These are phyloP conservation scores for Stegana nigrithorax DNA, from an alignment of 2,888 invertebrate species.

Conservation along the genomic window DNA sequence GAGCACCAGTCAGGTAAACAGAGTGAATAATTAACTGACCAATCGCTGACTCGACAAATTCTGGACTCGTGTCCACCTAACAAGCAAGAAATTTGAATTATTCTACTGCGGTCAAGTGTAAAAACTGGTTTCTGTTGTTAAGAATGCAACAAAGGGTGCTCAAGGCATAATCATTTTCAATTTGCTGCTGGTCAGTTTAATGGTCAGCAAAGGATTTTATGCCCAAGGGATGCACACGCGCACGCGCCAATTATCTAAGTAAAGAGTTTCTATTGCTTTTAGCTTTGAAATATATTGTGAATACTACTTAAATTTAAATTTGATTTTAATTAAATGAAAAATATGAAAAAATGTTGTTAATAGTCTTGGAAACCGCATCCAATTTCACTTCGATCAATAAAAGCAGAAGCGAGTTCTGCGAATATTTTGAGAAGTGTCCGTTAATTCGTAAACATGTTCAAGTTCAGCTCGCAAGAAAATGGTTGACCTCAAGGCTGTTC, in stretches of 20 bases:
- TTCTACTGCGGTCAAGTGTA: conserved; percentile 30
- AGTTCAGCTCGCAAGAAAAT: conserved; percentile 44
- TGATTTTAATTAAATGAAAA: not conserved
- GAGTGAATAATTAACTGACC: too few species aligned
- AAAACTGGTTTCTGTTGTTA: not conserved
- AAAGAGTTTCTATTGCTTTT: not conserved
- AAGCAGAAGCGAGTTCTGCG: not conserved
- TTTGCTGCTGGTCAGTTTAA: conserved; percentile 19
- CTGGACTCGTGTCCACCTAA: not conserved
- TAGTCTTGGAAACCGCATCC: not conserved
- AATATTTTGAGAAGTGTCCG: conserved; percentile 52
- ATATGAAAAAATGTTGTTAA: not conserved
- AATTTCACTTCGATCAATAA: not conserved
- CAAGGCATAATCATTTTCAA: not conserved
- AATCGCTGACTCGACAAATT: too few species aligned
- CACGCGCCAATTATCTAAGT: conserved; percentile 28
- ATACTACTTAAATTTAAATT: too few species aligned
- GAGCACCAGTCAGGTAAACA: too few species aligned
- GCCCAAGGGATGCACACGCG: not conserved
- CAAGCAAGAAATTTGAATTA: not conserved
- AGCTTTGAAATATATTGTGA: not conserved
- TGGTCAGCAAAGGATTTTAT: conserved; percentile 24
- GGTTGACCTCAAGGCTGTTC: conserved; percentile 44
- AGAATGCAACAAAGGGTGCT: not conserved
- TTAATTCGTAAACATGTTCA: conserved; percentile 51